Evolutionary conservation across 2,888 invertebrate genomes (phyloP).

Genomic region (Thalpophila matura): DNA sequence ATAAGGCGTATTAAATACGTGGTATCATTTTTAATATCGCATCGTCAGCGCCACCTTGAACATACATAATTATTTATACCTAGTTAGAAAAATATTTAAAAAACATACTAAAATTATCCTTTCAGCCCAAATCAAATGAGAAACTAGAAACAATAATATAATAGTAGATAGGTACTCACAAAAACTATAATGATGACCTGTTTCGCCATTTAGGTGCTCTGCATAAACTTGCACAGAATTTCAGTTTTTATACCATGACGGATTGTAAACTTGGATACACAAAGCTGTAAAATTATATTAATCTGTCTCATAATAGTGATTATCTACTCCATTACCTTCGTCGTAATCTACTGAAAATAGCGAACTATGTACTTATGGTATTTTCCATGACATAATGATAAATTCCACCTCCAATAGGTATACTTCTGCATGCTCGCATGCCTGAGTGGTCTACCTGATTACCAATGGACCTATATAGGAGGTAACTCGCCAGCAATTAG

Average conservation of each 20-base stretch:
- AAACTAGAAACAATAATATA: too few species aligned
- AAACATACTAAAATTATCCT: too few species aligned
- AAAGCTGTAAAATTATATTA: constrained; percentile 28
- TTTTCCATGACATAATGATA: not conserved
- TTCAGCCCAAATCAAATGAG: too few species aligned
- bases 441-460: too few species aligned
- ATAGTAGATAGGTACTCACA: constrained; percentile 35
- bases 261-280: constrained; percentile 47
- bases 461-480: too few species aligned
- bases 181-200: constrained; percentile 45
- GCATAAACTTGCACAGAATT: constrained; percentile 21
- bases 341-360: constrained; percentile 17
- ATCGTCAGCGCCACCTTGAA: too few species aligned
- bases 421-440: not conserved
- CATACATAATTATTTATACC: too few species aligned
- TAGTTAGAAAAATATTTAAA: too few species aligned
- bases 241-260: constrained; percentile 50
- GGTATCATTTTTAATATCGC: too few species aligned
- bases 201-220: constrained; percentile 48
- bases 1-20: too few species aligned
- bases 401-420: not conserved
- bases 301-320: constrained; percentile 39
- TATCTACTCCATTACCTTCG: constrained; percentile 27
- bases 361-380: constrained; percentile 2
- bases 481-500: too few species aligned